These are phyloP conservation scores for Nephila pilipes DNA, from an alignment of 1,140 invertebrate species.

Conservation along the genomic window DNA sequence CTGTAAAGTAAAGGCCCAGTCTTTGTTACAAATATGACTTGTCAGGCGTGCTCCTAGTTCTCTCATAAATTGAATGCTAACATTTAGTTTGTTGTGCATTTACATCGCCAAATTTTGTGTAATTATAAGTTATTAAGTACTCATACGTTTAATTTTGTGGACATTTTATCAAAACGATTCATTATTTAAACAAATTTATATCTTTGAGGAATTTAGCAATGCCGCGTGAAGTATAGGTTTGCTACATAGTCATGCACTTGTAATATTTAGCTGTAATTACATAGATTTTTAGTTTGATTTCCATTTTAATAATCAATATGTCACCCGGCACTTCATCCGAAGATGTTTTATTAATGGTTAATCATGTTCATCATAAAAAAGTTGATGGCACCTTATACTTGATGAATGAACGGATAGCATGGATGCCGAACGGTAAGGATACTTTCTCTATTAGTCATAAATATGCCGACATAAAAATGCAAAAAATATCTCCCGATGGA, in stretches of 20 bases:
- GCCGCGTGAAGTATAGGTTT: background rate
- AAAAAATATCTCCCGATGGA: constrained; percentile 99
- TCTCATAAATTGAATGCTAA: background rate
- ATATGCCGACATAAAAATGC: constrained; percentile 97
- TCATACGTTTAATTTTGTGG: background rate
- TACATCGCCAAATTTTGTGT: background rate
- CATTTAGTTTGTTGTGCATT: background rate
- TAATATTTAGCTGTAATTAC: background rate
- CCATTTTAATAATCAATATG: constrained; percentile 38
- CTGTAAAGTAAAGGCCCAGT: constrained; percentile 57
- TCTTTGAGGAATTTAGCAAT: background rate
- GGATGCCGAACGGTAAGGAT: constrained; percentile 95
- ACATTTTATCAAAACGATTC: background rate
- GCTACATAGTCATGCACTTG: background rate
- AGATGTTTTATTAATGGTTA: constrained; percentile 95
- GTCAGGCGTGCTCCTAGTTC: constrained; percentile 64
- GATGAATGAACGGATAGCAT: constrained; percentile 96
- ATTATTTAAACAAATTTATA: background rate
- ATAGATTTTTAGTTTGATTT: background rate
- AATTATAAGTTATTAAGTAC: background rate
- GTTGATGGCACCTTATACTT: constrained; percentile 97
- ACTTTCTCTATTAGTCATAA: constrained; percentile 95
- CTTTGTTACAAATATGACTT: constrained; percentile 72
- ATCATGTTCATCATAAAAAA: constrained; percentile 96
- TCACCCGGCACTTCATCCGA: constrained; percentile 83